Conservation (phyloP, 1,140 invertebrate genomes). For the Aphelinus certus region DNA sequence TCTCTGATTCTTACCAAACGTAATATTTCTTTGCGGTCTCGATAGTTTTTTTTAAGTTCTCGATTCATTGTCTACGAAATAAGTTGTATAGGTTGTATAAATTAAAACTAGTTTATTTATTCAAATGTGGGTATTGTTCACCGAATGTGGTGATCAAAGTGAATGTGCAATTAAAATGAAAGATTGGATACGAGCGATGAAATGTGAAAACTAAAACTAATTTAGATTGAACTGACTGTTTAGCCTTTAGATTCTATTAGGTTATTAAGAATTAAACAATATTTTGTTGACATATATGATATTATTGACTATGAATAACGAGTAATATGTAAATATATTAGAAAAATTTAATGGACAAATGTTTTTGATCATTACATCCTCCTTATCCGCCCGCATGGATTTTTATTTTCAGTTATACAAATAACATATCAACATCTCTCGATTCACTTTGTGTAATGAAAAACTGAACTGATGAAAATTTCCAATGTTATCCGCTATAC, state of each 20-base stretch:
- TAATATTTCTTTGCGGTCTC: slow-evolving; percentile 25
- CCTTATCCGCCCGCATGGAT: too few species aligned
- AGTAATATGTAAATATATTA: slow-evolving; percentile 55
- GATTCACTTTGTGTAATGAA: too few species aligned
- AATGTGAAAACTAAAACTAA: slow-evolving; percentile 36
- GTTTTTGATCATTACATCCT: too few species aligned
- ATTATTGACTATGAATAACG: slow-evolving; percentile 52
- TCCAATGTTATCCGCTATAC: too few species aligned
- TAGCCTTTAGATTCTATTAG: slow-evolving; percentile 56
- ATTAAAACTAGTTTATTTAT: slow-evolving; percentile 53
- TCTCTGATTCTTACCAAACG: not conserved
- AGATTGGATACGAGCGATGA: slow-evolving; percentile 16
- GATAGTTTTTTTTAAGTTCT: slow-evolving; percentile 21
- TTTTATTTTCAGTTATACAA: too few species aligned
- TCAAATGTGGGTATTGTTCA: slow-evolving; percentile 43
- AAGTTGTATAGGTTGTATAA: slow-evolving; percentile 44
- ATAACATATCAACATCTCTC: too few species aligned
- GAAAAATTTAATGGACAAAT: slow-evolving; percentile 34
- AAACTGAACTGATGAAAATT: too few species aligned
- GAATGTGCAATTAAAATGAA: slow-evolving; percentile 33
- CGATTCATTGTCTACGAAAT: slow-evolving; percentile 25
- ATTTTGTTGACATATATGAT: slow-evolving; percentile 56
- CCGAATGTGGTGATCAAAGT: slow-evolving; percentile 7
- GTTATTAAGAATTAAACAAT: slow-evolving; percentile 50
- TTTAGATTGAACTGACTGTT: slow-evolving; percentile 54